Percentiles rank a stretch among this genome's conserved stretches.
Evolutionary conservation across 2,113 vertebrate genomes (phyloP).

Genomic region (Cichladusa arquata): DNA sequence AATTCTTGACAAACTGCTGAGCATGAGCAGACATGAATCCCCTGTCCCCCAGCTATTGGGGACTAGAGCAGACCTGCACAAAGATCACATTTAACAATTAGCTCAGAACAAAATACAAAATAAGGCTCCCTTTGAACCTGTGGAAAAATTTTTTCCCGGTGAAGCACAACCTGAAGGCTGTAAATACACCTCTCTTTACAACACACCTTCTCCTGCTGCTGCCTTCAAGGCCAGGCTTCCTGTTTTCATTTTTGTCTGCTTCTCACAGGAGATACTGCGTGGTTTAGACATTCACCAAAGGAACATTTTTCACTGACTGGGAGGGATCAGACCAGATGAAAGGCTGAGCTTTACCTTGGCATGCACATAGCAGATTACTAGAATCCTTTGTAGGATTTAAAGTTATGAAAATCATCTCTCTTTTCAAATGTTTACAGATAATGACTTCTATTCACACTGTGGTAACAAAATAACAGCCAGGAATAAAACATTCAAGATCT

Average conservation of each 20-base stretch:
- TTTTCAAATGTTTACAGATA: slow-evolving; percentile 45
- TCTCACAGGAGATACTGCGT: slow-evolving; percentile 5
- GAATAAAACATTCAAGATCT: slow-evolving; percentile 55
- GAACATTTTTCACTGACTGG: slow-evolving; percentile 45
- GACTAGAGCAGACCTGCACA: not conserved
- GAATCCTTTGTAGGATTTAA: slow-evolving; percentile 59
- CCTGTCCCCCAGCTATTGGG: not conserved
- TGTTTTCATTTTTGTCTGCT: not conserved
- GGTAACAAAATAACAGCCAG: slow-evolving; percentile 52
- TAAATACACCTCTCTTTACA: not conserved
- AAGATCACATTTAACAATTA: not conserved
- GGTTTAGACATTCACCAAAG: slow-evolving; percentile 57
- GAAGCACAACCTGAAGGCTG: not conserved
- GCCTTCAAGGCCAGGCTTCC: slow-evolving; percentile 25
- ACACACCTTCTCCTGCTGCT: slow-evolving; percentile 21
- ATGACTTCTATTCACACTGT: slow-evolving; percentile 53
- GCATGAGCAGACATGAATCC: not conserved
- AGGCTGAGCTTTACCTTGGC: slow-evolving; percentile 27
- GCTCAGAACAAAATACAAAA: not conserved
- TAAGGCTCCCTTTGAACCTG: not conserved
- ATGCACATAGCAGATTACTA: slow-evolving; percentile 39
- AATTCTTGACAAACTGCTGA: not conserved
- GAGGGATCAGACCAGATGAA: slow-evolving; percentile 69
- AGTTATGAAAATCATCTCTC: slow-evolving; percentile 61
- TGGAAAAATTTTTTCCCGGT: not conserved